These are phyloP conservation scores for Drosophila falleni DNA, from an alignment of 2,888 invertebrate genomes.

Conservation along the genomic window DNA sequence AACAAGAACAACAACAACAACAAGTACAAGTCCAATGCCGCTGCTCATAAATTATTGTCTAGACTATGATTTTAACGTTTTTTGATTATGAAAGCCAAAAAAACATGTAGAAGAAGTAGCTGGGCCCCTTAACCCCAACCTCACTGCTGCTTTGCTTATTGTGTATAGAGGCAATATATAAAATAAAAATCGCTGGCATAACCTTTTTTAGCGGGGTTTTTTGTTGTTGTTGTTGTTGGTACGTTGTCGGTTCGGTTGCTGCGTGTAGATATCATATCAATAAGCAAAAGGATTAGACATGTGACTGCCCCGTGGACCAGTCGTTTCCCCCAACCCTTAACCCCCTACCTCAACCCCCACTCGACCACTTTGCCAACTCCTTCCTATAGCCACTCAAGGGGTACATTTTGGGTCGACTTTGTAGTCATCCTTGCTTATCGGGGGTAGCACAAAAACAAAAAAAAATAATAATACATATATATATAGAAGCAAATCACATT, in stretches of 20 bases:
- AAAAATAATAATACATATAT: conserved; percentile 8
- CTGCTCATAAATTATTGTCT: conserved; percentile 85
- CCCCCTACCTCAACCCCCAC: neutral
- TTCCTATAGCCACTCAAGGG: conserved; percentile 34
- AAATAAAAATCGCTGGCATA: conserved; percentile 74
- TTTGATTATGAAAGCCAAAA: conserved; percentile 83
- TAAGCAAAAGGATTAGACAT: conserved; percentile 82
- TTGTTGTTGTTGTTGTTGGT: conserved; percentile 24
- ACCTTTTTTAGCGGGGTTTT: conserved; percentile 48
- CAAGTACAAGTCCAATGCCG: conserved; percentile 29
- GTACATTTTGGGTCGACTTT: conserved; percentile 62
- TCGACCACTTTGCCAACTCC: neutral
- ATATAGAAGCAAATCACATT: conserved; percentile 36
- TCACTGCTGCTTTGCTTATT: conserved; percentile 42
- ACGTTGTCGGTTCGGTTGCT: conserved; percentile 44
- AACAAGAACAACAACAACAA: conserved; percentile 29
- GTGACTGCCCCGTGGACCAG: conserved; percentile 70
- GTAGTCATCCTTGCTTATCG: conserved; percentile 66
- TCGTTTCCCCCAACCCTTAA: conserved; percentile 12
- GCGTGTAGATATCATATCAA: conserved; percentile 80
- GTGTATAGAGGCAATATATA: conserved; percentile 68
- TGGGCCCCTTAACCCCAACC: neutral
- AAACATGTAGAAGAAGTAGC: conserved; percentile 42
- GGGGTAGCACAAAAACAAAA: conserved; percentile 36
- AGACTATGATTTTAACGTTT: conserved; percentile 85